These are phyloP conservation scores for Agriopis leucophaearia DNA, from an alignment of 2,888 invertebrate genomes.

Conservation along the genomic window DNA sequence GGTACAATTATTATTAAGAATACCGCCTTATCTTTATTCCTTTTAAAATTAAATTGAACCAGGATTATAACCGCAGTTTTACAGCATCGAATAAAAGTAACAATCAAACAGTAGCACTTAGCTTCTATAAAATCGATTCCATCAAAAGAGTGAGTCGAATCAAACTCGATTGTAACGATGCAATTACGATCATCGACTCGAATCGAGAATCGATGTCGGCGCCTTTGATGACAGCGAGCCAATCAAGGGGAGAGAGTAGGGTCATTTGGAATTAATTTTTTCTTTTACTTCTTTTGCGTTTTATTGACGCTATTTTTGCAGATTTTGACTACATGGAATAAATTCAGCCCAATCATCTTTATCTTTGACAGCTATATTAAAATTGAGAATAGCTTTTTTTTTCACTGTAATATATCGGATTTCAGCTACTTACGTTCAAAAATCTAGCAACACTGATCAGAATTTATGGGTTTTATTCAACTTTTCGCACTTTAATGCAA, in stretches of 20 bases:
- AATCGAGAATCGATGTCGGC: constrained; percentile 58
- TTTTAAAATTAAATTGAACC: constrained; percentile 5
- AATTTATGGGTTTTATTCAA: background rate
- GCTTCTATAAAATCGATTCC: constrained; percentile 44
- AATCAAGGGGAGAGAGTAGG: constrained; percentile 43
- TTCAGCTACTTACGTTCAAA: too few relatives aligned
- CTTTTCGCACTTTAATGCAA: too few relatives aligned
- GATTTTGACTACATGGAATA: too few relatives aligned
- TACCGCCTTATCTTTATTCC: background rate
- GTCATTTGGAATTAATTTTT: constrained; percentile 11
- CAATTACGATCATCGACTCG: constrained; percentile 63
- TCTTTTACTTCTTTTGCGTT: background rate
- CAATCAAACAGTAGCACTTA: constrained; percentile 44
- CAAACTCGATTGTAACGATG: constrained; percentile 49
- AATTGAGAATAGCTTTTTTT: too few relatives aligned
- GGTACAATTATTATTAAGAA: too few relatives aligned
- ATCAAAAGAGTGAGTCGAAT: constrained; percentile 56
- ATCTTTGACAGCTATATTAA: too few relatives aligned
- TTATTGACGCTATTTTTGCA: too few relatives aligned
- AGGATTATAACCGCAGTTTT: constrained; percentile 13
- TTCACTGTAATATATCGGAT: too few relatives aligned
- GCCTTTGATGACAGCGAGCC: constrained; percentile 66
- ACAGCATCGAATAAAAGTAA: constrained; percentile 16
- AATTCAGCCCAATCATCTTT: too few relatives aligned
- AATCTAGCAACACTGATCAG: background rate